phyloP scores from a whole-genome alignment of 2,888 invertebrate species.

The Oscheius onirici region DNA sequence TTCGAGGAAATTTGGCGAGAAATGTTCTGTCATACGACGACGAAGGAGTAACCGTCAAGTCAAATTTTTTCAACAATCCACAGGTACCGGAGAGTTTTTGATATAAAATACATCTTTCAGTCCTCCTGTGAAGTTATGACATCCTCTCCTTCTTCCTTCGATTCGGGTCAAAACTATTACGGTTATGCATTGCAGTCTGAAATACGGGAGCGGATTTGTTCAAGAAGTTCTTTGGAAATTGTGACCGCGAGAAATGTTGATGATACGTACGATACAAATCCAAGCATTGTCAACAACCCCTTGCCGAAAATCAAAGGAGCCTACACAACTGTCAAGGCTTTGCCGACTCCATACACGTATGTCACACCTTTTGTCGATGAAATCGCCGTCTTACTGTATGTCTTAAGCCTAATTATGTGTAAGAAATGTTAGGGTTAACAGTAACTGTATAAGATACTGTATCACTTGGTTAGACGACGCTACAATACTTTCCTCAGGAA shows the following conservation, averaged over 20 bases:
- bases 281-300: constrained; percentile 1
- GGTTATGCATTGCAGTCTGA: constrained; percentile 23
- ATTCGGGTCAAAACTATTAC: constrained; percentile 23
- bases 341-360: constrained; percentile 20
- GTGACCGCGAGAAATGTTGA: constrained; percentile 18
- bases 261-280: background rate
- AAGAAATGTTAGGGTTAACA: too few species aligned
- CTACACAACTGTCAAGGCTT: background rate
- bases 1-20: constrained; percentile 27
- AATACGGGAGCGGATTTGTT: constrained; percentile 12
- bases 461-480: too few species aligned
- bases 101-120: constrained; percentile 10
- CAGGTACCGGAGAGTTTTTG: constrained; percentile 24
- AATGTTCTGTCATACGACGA: constrained; percentile 8
- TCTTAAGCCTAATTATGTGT: too few species aligned
- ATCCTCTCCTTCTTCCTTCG: background rate
- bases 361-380: background rate
- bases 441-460: too few species aligned
- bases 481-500: too few species aligned
- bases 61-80: constrained; percentile 31
- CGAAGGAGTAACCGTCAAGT: background rate
- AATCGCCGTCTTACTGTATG: background rate
- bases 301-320: background rate
- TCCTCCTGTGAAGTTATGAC: constrained; percentile 28
- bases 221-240: background rate